Evolutionary conservation across 2,888 invertebrate genomes (phyloP).

Genomic region (Pteria penguin): DNA sequence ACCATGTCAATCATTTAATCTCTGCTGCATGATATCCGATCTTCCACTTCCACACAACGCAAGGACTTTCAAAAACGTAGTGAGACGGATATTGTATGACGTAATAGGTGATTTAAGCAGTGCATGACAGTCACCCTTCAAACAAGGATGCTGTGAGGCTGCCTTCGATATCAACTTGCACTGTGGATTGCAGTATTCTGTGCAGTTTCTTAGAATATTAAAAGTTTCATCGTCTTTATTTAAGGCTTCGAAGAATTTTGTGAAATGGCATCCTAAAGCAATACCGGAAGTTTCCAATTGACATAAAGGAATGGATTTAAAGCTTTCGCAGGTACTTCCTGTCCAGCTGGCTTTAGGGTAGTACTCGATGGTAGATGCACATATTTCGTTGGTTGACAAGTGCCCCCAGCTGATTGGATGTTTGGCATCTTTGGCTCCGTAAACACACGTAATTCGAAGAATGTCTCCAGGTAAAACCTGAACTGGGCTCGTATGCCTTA

Average conservation of each 20-base stretch:
- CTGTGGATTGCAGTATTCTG: slow-evolving; percentile 15
- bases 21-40: not conserved
- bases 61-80: slow-evolving; percentile 25
- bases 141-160: slow-evolving; percentile 32
- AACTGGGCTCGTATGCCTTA: slow-evolving; percentile 32
- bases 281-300: slow-evolving; percentile 39
- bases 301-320: slow-evolving; percentile 36
- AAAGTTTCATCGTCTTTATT: slow-evolving; percentile 15
- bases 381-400: slow-evolving; percentile 39
- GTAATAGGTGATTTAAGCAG: slow-evolving; percentile 32
- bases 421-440: slow-evolving; percentile 19
- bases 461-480: slow-evolving; percentile 37
- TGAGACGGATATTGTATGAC: slow-evolving; percentile 14
- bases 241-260: slow-evolving; percentile 28
- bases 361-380: slow-evolving; percentile 33
- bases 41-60: slow-evolving; percentile 13
- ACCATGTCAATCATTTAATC: not conserved
- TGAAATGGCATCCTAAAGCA: slow-evolving; percentile 34
- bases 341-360: slow-evolving; percentile 36
- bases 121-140: slow-evolving; percentile 29
- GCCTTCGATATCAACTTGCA: slow-evolving; percentile 21
- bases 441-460: slow-evolving; percentile 30
- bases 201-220: slow-evolving; percentile 16
- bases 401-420: slow-evolving; percentile 33
- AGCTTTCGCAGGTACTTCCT: slow-evolving; percentile 26